Evolutionary conservation across 1,140 invertebrate genomes (phyloP), one percentile per base, ranked within the genome.

Genomic region (Micrasema longulum): DNA sequence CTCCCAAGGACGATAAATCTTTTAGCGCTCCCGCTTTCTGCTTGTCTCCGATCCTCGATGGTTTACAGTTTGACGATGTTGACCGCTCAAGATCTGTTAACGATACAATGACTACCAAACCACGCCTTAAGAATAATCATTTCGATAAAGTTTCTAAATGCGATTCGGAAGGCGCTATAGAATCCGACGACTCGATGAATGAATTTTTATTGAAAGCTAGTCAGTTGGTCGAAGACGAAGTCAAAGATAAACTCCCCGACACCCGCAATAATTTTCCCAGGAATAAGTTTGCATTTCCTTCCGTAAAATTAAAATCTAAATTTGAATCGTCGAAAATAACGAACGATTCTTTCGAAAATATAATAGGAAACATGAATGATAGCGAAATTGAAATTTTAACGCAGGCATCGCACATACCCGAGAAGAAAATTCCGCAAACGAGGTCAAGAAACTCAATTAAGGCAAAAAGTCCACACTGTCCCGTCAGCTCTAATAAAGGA

Each of bases 171-270:
- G 52, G 52, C 20, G 52, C 38, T 11, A 79, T 80, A 6, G 84
- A 85, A 77, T 85, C 82, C 41, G 84, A 85, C 75, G 83, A 85
- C 78, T 85, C 83, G 41, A 82, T 85, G 77, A 85, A 85, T 79
- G 84, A 85, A 76, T 83, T 79, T 74, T 75, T 85, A 50, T 71
- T 85, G 23, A 81, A 81, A 78, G 83, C 81, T 18, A 85, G 81
- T 77, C 84, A 85, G 76, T 74, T 81, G 52, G 80, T 83, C 7
- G 84, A 85, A 77, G 69, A 76, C 79, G 82, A 65, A 82, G 80
- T 48, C 74, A 43, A 77, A 18, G 45, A 14, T 76, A 47, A 38
- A 41, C 71, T 72, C 72, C 36, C 80, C 78, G 74, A 76, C 55
- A 45, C 53, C 68, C 74, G 18, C 63, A 73, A 66, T 50, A 48